A percentile compares a stretch with the other conserved stretches of the same genome.
Evolutionary conservation across 1,140 invertebrate species (phyloP).

Genomic region (Periplaneta americana): DNA sequence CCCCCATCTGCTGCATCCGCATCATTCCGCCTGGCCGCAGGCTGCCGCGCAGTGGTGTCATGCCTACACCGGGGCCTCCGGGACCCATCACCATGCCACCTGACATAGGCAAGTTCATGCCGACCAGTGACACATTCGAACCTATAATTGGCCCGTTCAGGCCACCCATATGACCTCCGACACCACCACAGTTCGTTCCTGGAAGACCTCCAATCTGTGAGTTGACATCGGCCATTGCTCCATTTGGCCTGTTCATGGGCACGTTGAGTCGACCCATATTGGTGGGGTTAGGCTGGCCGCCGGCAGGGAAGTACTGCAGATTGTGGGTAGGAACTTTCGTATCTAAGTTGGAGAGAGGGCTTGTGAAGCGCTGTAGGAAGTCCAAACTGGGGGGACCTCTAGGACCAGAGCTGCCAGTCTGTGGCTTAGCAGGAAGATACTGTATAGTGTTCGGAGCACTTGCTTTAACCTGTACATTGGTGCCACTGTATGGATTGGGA

Average conservation of each 20-base stretch:
- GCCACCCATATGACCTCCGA: slow-evolving; percentile 27
- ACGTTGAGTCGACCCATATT: slow-evolving; percentile 26
- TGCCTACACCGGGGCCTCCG: slow-evolving; percentile 25
- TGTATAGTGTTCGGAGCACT: slow-evolving; percentile 97
- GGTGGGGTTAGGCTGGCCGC: slow-evolving; percentile 35
- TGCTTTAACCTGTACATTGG: slow-evolving; percentile 89
- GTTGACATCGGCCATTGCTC: slow-evolving; percentile 28
- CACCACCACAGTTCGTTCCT: slow-evolving; percentile 6
- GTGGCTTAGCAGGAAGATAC: slow-evolving; percentile 88
- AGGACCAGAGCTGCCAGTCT: slow-evolving; percentile 54
- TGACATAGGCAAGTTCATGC: slow-evolving; percentile 32
- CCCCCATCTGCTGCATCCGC: slow-evolving; percentile 50
- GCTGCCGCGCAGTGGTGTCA: slow-evolving; percentile 13
- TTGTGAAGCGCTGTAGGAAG: slow-evolving; percentile 84
- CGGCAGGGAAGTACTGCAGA: slow-evolving; percentile 67
- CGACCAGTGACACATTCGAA: slow-evolving; percentile 34
- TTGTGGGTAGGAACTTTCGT: slow-evolving; percentile 64
- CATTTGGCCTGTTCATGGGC: slow-evolving; percentile 27
- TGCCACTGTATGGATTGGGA: slow-evolving; percentile 68
- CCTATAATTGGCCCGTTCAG: slow-evolving; percentile 33
- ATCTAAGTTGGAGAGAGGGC: slow-evolving; percentile 66
- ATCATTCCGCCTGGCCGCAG: slow-evolving; percentile 33
- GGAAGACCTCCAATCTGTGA: slow-evolving; percentile 30
- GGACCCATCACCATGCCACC: slow-evolving; percentile 34
- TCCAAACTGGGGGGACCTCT: slow-evolving; percentile 86